Percentiles rank a stretch among this genome's conserved stretches.
Conservation (phyloP, 2,797 vertebrate genomes). For the Thamnophis elegans region DNA sequence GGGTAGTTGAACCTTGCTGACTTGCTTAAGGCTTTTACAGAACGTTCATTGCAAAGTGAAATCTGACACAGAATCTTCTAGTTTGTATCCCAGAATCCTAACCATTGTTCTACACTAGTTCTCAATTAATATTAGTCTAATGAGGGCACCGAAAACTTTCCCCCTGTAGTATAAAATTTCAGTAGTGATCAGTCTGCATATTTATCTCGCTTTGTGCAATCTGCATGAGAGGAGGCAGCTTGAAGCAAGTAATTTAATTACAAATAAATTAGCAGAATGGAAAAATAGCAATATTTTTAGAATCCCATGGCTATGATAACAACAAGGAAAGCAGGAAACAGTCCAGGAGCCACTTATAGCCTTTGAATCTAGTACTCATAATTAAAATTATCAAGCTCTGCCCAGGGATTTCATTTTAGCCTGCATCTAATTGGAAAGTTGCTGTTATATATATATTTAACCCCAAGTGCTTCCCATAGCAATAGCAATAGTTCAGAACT, state of each 20-base stretch:
- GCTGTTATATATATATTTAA: background rate
- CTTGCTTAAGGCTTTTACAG: background rate
- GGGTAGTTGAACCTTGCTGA: background rate
- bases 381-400: conserved; percentile 4
- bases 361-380: conserved; percentile 18
- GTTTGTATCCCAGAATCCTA: background rate
- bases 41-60: background rate
- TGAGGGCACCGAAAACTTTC: background rate
- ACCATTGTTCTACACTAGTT: background rate
- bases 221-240: conserved; percentile 10
- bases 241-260: background rate
- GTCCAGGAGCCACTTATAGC: conserved; percentile 2
- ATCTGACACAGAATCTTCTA: background rate
- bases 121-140: conserved; percentile 16
- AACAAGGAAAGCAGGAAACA: background rate
- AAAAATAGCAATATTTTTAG: background rate
- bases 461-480: background rate
- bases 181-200: conserved; percentile 1
- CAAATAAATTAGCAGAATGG: background rate
- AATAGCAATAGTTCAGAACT: background rate
- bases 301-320: background rate
- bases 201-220: background rate
- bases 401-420: conserved; percentile 2
- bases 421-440: background rate
- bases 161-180: background rate